These are phyloP conservation scores for silkworm (Bombyx mori) DNA, from an alignment of 1,140 invertebrate genomes.

Conservation along the genomic window ASM3026992v2 NC_085108.1:8028001-8028500, in stretches of 20 bases:
- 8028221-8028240: constrained; percentile 25
- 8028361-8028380: constrained; percentile 40
- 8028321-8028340: constrained; percentile 53
- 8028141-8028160: constrained; percentile 35
- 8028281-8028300: constrained; percentile 45
- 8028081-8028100: constrained; percentile 60
- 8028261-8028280: constrained; percentile 49
- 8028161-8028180: constrained; percentile 30
- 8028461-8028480: no score
- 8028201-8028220: constrained; percentile 58
- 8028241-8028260: constrained; percentile 40
- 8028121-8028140: constrained; percentile 43
- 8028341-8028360: constrained; percentile 49
- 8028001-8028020: constrained; percentile 54
- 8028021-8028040: constrained; percentile 52
- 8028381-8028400: constrained; percentile 36
- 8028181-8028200: constrained; percentile 67
- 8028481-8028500: no score
- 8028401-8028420: constrained; percentile 9
- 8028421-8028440: no score
- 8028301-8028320: constrained; percentile 48
- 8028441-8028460: no score
- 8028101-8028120: constrained; percentile 52
- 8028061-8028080: constrained; percentile 48
- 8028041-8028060: constrained; percentile 45